These are phyloP conservation scores for Rotaria sp. DNA, from an alignment of 2,888 invertebrate species.

Conservation along the genomic window DNA sequence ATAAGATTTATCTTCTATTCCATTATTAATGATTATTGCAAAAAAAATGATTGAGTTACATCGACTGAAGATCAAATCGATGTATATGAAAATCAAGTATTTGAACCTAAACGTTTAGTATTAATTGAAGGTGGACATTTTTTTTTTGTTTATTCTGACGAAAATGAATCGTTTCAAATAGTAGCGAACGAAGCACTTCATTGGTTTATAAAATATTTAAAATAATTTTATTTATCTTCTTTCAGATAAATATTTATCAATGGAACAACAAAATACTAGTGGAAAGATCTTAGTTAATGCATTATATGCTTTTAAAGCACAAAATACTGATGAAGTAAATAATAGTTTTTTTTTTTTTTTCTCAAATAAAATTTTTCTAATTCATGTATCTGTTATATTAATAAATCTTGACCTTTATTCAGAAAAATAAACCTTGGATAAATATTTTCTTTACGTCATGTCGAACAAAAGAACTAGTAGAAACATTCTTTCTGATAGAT, in stretches of 20 bases:
- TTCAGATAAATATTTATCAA: background rate
- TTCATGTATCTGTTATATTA: background rate
- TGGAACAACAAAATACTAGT: background rate
- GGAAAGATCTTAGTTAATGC: background rate
- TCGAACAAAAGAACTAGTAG: background rate
- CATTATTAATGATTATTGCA: background rate
- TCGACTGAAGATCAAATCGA: background rate
- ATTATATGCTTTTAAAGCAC: constrained; percentile 8
- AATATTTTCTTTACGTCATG: constrained; percentile 6
- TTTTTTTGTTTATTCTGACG: background rate
- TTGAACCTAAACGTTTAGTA: background rate
- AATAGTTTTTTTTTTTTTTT: background rate
- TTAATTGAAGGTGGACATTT: background rate
- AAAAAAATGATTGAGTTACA: background rate
- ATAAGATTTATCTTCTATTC: background rate
- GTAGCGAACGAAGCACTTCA: background rate
- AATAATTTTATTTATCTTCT: background rate
- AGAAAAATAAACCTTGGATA: background rate
- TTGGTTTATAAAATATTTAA: background rate
- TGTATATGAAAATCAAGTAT: background rate
- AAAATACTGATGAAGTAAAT: constrained; percentile 25
- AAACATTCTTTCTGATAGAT: background rate
- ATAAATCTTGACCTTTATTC: background rate
- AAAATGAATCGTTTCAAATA: background rate
- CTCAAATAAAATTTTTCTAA: background rate